These are phyloP conservation scores for Catostylus mosaicus DNA, from an alignment of 30 jellyfish, hydroid and myxozoan genomes.

Conservation along the genomic window DNA sequence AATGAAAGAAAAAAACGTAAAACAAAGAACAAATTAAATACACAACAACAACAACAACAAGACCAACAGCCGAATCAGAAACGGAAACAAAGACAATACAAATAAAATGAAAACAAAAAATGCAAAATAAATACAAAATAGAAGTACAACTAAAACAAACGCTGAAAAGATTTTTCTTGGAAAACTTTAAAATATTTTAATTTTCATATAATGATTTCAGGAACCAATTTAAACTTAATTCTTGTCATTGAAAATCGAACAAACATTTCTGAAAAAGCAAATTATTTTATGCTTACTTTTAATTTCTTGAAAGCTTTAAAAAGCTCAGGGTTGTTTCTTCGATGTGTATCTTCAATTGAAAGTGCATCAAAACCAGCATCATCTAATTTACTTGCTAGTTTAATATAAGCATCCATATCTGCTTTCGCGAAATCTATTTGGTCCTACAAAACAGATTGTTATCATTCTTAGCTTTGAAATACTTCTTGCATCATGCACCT, in stretches of 20 bases:
- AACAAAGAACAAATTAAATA: no score
- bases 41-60: no score
- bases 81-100: no score
- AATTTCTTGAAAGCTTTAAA: slow-evolving; percentile 67
- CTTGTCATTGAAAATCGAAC: neutral
- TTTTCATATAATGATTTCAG: no score
- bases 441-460: slow-evolving; percentile 67
- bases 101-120: no score
- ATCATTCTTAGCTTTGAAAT: no score
- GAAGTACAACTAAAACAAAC: no score
- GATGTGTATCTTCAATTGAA: slow-evolving; percentile 88
- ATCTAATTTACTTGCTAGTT: slow-evolving; percentile 64
- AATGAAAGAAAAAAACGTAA: no score
- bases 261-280: neutral
- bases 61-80: no score
- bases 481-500: no score
- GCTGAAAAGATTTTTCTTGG: neutral
- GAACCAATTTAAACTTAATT: neutral
- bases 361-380: slow-evolving; percentile 83
- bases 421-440: slow-evolving; percentile 86
- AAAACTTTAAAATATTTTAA: no score
- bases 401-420: slow-evolving; percentile 71
- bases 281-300: slow-evolving; percentile 37
- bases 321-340: slow-evolving; percentile 72
- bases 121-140: no score